These are phyloP conservation scores for Luperina testacea DNA, from an alignment of 2,888 invertebrate species.

Conservation along the genomic window DNA sequence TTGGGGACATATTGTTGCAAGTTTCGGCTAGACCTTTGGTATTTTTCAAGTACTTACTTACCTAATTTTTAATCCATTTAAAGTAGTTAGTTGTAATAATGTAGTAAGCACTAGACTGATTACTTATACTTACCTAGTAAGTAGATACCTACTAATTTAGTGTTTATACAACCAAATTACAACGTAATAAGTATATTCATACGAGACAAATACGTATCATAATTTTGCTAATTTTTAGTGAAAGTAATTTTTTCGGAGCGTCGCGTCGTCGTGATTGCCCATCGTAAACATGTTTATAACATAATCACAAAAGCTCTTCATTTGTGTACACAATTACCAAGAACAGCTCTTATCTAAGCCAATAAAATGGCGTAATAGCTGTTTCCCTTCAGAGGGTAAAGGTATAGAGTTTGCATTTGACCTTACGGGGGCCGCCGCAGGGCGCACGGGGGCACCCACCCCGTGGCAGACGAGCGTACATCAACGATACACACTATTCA, in stretches of 20 bases:
- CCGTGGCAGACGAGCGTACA: slow-evolving; percentile 53
- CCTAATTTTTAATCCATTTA: neutral
- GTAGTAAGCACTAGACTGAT: neutral
- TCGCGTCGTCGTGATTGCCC: slow-evolving; percentile 47
- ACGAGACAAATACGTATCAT: neutral
- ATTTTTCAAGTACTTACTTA: neutral
- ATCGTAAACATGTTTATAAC: slow-evolving; percentile 66
- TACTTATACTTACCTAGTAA: neutral
- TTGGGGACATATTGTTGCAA: neutral
- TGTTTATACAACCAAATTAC: neutral
- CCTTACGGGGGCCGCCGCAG: slow-evolving; percentile 71
- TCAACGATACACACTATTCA: slow-evolving; percentile 60
- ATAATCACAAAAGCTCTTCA: slow-evolving; percentile 65
- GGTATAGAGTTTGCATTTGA: slow-evolving; percentile 80
- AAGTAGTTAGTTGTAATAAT: neutral
- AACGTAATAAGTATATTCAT: neutral
- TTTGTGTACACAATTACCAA: slow-evolving; percentile 66
- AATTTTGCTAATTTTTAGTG: slow-evolving; percentile 23
- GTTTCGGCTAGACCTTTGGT: neutral
- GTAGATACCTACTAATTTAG: neutral
- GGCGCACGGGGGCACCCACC: slow-evolving; percentile 62
- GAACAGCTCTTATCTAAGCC: slow-evolving; percentile 74
- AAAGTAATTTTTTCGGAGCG: slow-evolving; percentile 17
- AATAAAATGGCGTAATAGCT: slow-evolving; percentile 78
- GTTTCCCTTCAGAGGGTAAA: slow-evolving; percentile 71